Percentiles rank a stretch among this genome's conserved stretches.
phyloP scores from a whole-genome alignment of 2,888 invertebrate species.

The Leptinotarsa haldemani region DNA sequence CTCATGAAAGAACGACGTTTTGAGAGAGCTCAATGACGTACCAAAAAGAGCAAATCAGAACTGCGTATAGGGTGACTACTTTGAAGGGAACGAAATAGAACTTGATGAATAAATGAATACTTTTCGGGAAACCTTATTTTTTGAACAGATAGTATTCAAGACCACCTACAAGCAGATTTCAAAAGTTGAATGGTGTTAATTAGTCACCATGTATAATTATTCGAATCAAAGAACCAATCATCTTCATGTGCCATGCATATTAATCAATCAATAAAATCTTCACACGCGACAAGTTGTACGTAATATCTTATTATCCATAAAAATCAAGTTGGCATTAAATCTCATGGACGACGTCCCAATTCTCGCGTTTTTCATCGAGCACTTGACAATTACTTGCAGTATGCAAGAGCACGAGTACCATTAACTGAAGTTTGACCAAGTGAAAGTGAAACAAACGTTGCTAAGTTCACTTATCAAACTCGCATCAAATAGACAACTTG shows the following conservation, averaged over 20 bases:
- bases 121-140: too few relatives aligned
- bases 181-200: background rate
- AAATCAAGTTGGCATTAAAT: slow-evolving; percentile 21
- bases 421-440: slow-evolving; percentile 32
- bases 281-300: background rate
- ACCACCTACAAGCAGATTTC: too few relatives aligned
- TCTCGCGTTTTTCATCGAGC: slow-evolving; percentile 28
- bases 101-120: too few relatives aligned
- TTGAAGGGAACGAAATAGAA: too few relatives aligned
- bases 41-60: too few relatives aligned
- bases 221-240: background rate
- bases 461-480: slow-evolving; percentile 52
- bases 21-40: too few relatives aligned
- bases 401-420: slow-evolving; percentile 32
- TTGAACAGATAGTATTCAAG: too few relatives aligned
- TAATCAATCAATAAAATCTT: background rate
- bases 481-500: slow-evolving; percentile 52
- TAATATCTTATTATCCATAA: slow-evolving; percentile 13
- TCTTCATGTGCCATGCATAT: background rate
- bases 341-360: slow-evolving; percentile 36
- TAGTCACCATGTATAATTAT: background rate
- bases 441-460: slow-evolving; percentile 38
- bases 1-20: too few relatives aligned
- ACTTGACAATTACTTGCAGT: slow-evolving; percentile 27
- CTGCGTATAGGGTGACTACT: too few relatives aligned